Percentiles rank a stretch among this genome's conserved stretches.
phyloP scores from a whole-genome alignment of 2,888 invertebrate genomes.

The Cynaeus angustus region DNA sequence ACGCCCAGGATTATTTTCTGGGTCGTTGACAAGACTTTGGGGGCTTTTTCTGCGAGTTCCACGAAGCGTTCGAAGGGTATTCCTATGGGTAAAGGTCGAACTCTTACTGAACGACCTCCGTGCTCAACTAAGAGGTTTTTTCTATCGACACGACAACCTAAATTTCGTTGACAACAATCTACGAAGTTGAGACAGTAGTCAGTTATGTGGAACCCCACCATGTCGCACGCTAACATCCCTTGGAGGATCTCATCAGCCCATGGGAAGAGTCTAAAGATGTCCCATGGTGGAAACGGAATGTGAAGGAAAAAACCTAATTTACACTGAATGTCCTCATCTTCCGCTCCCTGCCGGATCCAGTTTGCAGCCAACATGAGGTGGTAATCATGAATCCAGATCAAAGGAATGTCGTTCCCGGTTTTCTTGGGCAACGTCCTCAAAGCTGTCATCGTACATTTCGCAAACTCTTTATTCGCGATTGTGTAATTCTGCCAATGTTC shows the following conservation, averaged over 20 bases:
- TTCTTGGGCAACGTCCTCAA: constrained; percentile 74
- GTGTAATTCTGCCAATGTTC: constrained; percentile 89
- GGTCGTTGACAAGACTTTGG: constrained; percentile 78
- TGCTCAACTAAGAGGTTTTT: constrained; percentile 91
- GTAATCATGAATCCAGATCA: constrained; percentile 96
- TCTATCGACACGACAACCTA: constrained; percentile 91
- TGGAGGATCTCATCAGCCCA: constrained; percentile 96
- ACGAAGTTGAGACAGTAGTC: constrained; percentile 94
- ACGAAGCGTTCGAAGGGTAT: constrained; percentile 92
- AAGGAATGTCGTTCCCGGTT: constrained; percentile 75
- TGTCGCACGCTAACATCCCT: constrained; percentile 93
- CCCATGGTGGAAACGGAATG: constrained; percentile 96
- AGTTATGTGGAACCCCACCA: constrained; percentile 94
- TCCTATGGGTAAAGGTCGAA: constrained; percentile 90
- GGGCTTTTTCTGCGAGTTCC: constrained; percentile 82
- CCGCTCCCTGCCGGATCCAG: constrained; percentile 89
- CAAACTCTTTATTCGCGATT: constrained; percentile 87
- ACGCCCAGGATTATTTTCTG: constrained; percentile 91
- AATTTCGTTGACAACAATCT: constrained; percentile 90
- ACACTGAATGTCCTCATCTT: constrained; percentile 83
- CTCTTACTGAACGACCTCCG: constrained; percentile 88
- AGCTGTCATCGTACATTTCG: constrained; percentile 84
- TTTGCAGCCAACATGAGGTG: constrained; percentile 95
- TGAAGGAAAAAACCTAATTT: constrained; percentile 95
- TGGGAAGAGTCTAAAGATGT: constrained; percentile 91